Percentiles rank a stretch among this genome's conserved stretches.
Evolutionary conservation across 2,797 vertebrate species (phyloP).

Genomic region (Yasuhikotakia modesta): DNA sequence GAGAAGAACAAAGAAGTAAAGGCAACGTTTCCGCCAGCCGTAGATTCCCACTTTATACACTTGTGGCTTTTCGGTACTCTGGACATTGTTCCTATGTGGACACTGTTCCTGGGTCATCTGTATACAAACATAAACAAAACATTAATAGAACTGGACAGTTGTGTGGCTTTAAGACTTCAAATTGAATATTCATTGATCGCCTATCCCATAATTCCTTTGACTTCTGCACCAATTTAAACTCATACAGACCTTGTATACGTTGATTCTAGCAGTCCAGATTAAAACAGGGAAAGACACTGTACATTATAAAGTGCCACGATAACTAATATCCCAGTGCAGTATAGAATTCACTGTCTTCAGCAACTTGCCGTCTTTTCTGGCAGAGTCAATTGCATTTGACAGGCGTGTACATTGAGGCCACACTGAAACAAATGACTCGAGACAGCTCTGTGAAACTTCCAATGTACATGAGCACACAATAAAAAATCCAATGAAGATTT

Average conservation of each 20-base stretch:
- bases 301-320: constrained; percentile 66
- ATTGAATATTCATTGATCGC: constrained; percentile 59
- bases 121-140: constrained; percentile 53
- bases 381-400: constrained; percentile 67
- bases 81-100: constrained; percentile 91
- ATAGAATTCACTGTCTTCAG: constrained; percentile 65
- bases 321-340: constrained; percentile 68
- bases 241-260: constrained; percentile 70
- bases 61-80: constrained; percentile 91
- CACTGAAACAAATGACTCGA: constrained; percentile 72
- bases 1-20: constrained; percentile 98
- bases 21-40: constrained; percentile 98
- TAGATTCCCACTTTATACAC: constrained; percentile 99
- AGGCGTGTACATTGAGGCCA: constrained; percentile 61
- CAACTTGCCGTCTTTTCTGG: constrained; percentile 52
- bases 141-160: background rate
- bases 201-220: constrained; percentile 62
- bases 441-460: constrained; percentile 58
- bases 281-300: constrained; percentile 64
- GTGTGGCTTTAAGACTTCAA: constrained; percentile 51
- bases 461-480: constrained; percentile 54
- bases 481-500: constrained; percentile 33
- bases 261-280: constrained; percentile 71
- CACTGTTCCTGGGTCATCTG: constrained; percentile 99
- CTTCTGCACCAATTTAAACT: constrained; percentile 64